Percentiles rank a stretch among this genome's conserved stretches.
These are phyloP conservation scores for Electrona antarctica DNA, from an alignment of 2,113 vertebrate genomes.

Conservation along the genomic window DNA sequence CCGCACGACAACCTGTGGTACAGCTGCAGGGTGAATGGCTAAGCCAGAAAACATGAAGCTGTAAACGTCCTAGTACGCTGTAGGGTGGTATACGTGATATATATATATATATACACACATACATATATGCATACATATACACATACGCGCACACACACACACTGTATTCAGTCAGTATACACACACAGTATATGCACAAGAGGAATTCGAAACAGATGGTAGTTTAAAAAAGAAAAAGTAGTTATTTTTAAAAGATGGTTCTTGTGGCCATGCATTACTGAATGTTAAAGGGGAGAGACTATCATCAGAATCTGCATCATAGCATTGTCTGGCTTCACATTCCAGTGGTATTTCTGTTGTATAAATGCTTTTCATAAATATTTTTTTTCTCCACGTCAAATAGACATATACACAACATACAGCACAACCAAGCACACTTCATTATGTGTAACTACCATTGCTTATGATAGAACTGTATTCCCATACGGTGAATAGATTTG, in stretches of 20 bases:
- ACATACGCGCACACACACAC: too few relatives aligned
- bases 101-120: too few relatives aligned
- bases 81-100: constrained; percentile 20
- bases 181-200: constrained; percentile 57
- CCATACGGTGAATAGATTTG: constrained; percentile 59
- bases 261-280: constrained; percentile 64
- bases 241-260: constrained; percentile 47
- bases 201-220: constrained; percentile 36
- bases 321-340: constrained; percentile 84
- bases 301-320: constrained; percentile 71
- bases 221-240: constrained; percentile 16
- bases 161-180: constrained; percentile 1
- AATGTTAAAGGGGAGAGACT: constrained; percentile 74
- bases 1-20: constrained; percentile 62
- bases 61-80: constrained; percentile 70
- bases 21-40: constrained; percentile 53
- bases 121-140: too few relatives aligned
- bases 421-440: constrained; percentile 76
- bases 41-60: constrained; percentile 65
- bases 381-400: constrained; percentile 69
- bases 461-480: constrained; percentile 77
- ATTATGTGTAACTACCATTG: constrained; percentile 74
- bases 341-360: constrained; percentile 81
- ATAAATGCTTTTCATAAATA: constrained; percentile 82
- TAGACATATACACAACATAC: constrained; percentile 74